Conservation (phyloP, 1,140 invertebrate genomes). For the Saccostrea echinata region DNA sequence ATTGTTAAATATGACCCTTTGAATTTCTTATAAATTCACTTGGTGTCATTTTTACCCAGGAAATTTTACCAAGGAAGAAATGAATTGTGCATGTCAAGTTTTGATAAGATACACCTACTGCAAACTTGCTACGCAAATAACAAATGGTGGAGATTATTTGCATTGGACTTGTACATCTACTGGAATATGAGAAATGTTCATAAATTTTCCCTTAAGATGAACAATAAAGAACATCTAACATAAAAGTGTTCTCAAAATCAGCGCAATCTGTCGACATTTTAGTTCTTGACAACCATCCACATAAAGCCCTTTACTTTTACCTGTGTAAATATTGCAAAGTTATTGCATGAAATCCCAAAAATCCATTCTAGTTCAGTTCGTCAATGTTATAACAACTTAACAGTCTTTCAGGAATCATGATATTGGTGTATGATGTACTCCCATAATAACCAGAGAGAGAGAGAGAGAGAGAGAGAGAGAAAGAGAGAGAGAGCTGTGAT, state of each 20-base stretch:
- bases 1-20: too few species aligned
- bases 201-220: constrained; percentile 4
- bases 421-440: neutral
- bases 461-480: too few species aligned
- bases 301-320: neutral
- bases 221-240: neutral
- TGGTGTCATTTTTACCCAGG: neutral
- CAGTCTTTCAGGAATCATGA: neutral
- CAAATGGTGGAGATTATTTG: neutral
- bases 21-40: too few species aligned
- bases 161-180: neutral
- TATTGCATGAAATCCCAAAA: neutral
- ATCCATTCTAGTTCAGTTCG: neutral
- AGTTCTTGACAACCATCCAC: neutral
- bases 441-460: too few species aligned
- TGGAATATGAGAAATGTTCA: neutral
- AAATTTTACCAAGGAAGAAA: neutral
- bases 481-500: too few species aligned
- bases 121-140: neutral
- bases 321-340: neutral
- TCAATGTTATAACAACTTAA: neutral
- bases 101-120: neutral
- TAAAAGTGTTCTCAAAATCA: neutral
- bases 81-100: constrained; percentile 6
- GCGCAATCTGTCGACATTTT: neutral